Evolutionary conservation across 2,113 vertebrate species (phyloP).

Genomic region (Oncorhynchus nerka): DNA sequence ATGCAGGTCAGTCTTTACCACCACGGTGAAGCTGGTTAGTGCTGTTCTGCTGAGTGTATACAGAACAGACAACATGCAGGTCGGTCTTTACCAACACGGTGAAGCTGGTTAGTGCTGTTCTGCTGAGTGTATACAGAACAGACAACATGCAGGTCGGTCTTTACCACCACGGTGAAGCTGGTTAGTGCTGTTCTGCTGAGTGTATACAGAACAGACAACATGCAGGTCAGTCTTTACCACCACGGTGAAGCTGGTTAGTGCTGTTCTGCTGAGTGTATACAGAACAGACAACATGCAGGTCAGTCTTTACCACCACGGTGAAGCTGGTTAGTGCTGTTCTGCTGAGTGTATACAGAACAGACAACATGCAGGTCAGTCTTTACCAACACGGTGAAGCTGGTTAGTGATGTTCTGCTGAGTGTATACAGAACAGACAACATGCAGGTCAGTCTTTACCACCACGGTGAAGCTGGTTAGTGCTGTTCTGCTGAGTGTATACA

Average conservation of each 20-base stretch:
- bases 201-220: background rate
- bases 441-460: background rate
- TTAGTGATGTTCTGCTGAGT: background rate
- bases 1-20: background rate
- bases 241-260: background rate
- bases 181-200: background rate
- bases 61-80: background rate
- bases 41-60: background rate
- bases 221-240: background rate
- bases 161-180: background rate
- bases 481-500: background rate
- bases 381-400: background rate
- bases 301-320: background rate
- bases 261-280: background rate
- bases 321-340: background rate
- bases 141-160: background rate
- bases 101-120: background rate
- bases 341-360: background rate
- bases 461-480: background rate
- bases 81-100: background rate
- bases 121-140: background rate
- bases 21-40: background rate
- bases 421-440: background rate
- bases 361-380: background rate
- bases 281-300: conserved; percentile 2